Base-by-base conservation (phyloP, 2,113 vertebrate species). In the Urocitellus parryii region DNA sequence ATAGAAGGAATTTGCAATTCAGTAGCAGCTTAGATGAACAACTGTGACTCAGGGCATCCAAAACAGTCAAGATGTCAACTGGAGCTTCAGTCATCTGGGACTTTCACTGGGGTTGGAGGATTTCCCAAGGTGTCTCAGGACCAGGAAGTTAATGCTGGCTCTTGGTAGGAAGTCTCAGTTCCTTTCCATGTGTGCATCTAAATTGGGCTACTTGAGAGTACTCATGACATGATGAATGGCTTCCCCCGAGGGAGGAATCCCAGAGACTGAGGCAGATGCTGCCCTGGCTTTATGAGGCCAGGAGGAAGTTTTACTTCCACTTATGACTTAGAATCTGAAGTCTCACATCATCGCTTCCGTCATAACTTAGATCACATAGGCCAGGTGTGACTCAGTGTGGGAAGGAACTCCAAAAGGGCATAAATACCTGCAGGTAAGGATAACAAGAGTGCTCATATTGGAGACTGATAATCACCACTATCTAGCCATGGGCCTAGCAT, bases 1-100 rank as follows among this genome's bases (percentile, higher is more conserved):
- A 9, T 48, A 78, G 24, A 56, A 82, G 24, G 61, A 22, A 2
- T 22, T 45, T 42, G 56, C 16, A 83, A 79, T 37, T 63, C 63
- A 65, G 22, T 34, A 32, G 2, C 12, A 39, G 18, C 2, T 80
- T 74, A 6, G 5, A 1, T 5, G 14, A 0, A 37, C 4, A n/a
- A 9, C 32, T 85, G 10, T 82, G 27, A 81, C 3, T 63, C 0
- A 0, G 0, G 17, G 4, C 5, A 18, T 51, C 24, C 32, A 58
- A 79, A 45, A 20, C 24, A 58, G 27, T 70, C 34, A 65, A 14
- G 11, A n/a, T 34, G 39, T 29, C 22, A 83, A 12, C 39, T 53
- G 79, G 32, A 16, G 24, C 24, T 88, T 0, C 2, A 29, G 37
- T 48, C 20, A 58, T 77, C 10, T 17, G 56, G 68, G 83, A 67